Evolutionary conservation across 2,888 invertebrate genomes (phyloP), one percentile per base, ranked within the genome.

Genomic region (Pilophorus perplexus): DNA sequence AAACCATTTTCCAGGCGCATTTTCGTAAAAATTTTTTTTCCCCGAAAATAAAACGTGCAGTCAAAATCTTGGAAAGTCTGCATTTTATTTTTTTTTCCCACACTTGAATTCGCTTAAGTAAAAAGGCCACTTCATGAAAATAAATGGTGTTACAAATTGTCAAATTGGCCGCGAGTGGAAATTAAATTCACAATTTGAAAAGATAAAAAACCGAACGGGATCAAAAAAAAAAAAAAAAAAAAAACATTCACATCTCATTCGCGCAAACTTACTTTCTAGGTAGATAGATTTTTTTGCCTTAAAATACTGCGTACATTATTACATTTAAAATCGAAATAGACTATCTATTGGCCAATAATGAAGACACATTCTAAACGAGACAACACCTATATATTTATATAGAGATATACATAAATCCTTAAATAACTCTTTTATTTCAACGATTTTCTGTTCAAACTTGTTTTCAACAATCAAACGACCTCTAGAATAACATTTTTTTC

Each of bases 311-410:
- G 62, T 62, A 62, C 62, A 62, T 33, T 44, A 48, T 62, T 62
- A 62, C 62, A n/a, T 38, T 62, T 62, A 62, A 62, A 62, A 62
- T 62, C 62, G 62, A 62, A 62, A 62, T 62, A 62, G 62, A 62
- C 62, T 62, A 62, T 62, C 62, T 62, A 62, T 62, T 62, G 62
- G 62, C 55, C 62, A 62, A 62, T 62, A 62, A 62, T 62, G 62
- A 62, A 62, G 62, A 62, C 62, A 62, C 62, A 62, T 46, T 62
- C 62, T 62, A 62, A 62, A 62, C 62, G 62, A 62, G 62, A 62
- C 62, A 62, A 62, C 62, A 62, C 48, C 48, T 62, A 62, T 62
- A 62, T 59, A 59, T 27, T 62, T 44, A 50, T 44, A 22, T 44
- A 44, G 48, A 22, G 46, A 62, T 62, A 62, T 22, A 40, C 28